Evolutionary conservation across 1,140 invertebrate species (phyloP).

Genomic region (Elymnias hypermnestra): DNA sequence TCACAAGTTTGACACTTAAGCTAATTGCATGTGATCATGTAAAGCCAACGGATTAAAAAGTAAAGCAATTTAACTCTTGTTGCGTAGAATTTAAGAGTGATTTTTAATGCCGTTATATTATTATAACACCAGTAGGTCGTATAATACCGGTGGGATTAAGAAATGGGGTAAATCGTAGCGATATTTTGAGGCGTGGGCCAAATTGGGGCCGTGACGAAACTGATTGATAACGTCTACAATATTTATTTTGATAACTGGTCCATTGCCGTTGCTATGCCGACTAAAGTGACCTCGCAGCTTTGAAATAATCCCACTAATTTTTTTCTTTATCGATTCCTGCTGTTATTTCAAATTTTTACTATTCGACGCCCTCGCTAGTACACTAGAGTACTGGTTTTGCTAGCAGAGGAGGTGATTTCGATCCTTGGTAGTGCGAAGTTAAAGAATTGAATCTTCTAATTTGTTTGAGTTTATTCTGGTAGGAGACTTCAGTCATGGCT

Average conservation of each 20-base stretch:
- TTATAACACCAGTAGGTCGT: slow-evolving; percentile 23
- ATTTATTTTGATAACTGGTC: slow-evolving; percentile 41
- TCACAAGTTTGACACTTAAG: slow-evolving; percentile 22
- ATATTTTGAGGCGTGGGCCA: slow-evolving; percentile 50
- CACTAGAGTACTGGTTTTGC: no score
- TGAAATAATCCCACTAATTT: no score
- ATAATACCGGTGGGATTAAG: slow-evolving; percentile 48
- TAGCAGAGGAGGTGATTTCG: no score
- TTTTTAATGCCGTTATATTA: neutral
- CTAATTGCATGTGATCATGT: slow-evolving; percentile 22
- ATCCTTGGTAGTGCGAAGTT: no score
- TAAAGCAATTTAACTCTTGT: slow-evolving; percentile 1
- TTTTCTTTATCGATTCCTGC: no score
- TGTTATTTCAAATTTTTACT: no score
- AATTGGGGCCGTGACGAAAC: slow-evolving; percentile 62
- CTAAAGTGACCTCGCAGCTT: no score
- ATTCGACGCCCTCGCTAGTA: no score
- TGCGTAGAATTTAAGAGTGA: neutral
- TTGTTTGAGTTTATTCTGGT: no score
- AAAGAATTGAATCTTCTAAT: no score
- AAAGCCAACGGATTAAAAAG: neutral
- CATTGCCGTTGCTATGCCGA: slow-evolving; percentile 40
- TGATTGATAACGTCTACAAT: slow-evolving; percentile 60
- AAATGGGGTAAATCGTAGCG: slow-evolving; percentile 58
- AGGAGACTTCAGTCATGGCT: no score